Base-by-base conservation (phyloP, 1,140 invertebrate genomes). In the Drosophila sproati region DNA sequence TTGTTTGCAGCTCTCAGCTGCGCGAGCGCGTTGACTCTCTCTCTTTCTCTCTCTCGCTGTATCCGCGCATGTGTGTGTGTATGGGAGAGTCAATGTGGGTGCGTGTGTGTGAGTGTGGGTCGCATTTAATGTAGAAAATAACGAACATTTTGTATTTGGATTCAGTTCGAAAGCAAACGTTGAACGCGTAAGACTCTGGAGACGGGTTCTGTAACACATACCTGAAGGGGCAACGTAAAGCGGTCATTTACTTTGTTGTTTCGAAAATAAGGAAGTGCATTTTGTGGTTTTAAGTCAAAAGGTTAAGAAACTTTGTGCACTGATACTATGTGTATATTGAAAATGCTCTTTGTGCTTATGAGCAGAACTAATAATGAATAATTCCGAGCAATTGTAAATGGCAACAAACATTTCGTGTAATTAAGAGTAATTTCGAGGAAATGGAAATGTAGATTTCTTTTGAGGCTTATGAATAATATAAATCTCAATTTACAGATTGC, bases 81-180 rank as follows among this genome's bases (percentile, higher is more conserved):
- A 34, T 32, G 45, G 20, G 55, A 51, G 43, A 20, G 12, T 12
- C 48, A 1, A n/a, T 61, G 61, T 34, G 54, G 2, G 37, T 39
- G 39, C 35, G 52, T 61, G 35, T 50, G 35, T 50, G 41, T 48
- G 60, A 41, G 47, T 45, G 45, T 7, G 51, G 35, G 39, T 37
- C 51, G 56, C 28, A 45, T 73, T 70, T 12, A 61, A 55, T 55
- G 48, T 68, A 70, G 60, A 70, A 73, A 80, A 76, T 50, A 77
- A 62, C 62, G 73, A 74, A 66, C 75, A 77, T 54, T 70, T 79
- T 81, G 81, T 73, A n/a, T 73, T 73, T 54, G 71, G 56, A 55
- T 87, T 91, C 74, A 91, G 88, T 91, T 83, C 73, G 72, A 48
- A 78, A 70, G 62, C 73, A 77, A 72, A 81, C 76, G 80, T 61